Evolutionary conservation across 1,140 invertebrate species (phyloP), one percentile per base, ranked within the genome.

Genomic region (Yoshiicerus persimilis): DNA sequence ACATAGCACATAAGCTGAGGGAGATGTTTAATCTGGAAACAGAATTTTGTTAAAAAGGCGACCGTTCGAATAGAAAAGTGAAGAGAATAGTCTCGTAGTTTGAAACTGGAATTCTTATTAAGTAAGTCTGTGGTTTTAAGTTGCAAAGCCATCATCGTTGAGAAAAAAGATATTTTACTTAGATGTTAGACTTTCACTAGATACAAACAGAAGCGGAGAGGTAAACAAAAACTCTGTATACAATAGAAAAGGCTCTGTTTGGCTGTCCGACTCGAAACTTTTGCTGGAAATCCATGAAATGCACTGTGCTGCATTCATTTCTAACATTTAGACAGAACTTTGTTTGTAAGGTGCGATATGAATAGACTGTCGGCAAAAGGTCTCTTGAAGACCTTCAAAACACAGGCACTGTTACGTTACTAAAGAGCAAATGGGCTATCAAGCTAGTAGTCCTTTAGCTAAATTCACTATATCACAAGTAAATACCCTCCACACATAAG

Each of bases 51-150:
- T 84, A 47, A 56, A 84, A 84, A 56, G 39, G 38, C 41, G 5
- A 41, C 83, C 27, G 6, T 84, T 56, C 41, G 47, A 84, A 27
- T 27, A 38, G 77, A 83, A 84, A 47, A 41, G 75, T 77, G 30
- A 66, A 66, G 30, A 25, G 70, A 77, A 80, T 38, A 32, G 70
- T 20, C 70, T 36, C 16, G 13, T 56, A n/a, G n/a, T n/a, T n/a
- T 23, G 16, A 4, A 56, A n/a, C 20, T 27, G 6, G 77, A 16
- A 47, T 25, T 86, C 84, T 86, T 86, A 87, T 83, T 87, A 87
- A 84, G 77, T 87, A 87, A 84, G 77, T 64, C 87, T 87, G 87
- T 23, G 87, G 87, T 87, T 87, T 87, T 83, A 87, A 87, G 87
- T 87, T 87, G 87, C 87, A 84, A 84, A 70, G 77, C 41, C 86